Conservation (phyloP, 2,797 vertebrate genomes). For the Acanthurus tractus region DNA sequence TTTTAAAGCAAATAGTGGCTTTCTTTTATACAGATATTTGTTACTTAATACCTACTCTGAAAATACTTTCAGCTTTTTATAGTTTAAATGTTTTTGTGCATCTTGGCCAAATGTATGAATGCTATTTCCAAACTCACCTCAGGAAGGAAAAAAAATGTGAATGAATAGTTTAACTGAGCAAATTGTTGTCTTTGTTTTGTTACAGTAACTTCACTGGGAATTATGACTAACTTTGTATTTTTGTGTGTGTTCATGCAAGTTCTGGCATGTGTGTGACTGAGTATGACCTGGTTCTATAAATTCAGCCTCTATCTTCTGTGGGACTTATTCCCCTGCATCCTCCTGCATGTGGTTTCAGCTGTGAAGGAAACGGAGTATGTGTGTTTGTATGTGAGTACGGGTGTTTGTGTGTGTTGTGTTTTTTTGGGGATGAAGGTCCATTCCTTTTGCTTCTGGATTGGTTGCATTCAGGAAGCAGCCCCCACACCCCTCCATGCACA, state of each 20-base stretch:
- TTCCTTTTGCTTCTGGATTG: constrained; percentile 69
- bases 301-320: constrained; percentile 33
- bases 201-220: constrained; percentile 10
- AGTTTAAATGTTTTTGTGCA: constrained; percentile 21
- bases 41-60: constrained; percentile 22
- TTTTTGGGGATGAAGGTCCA: constrained; percentile 49
- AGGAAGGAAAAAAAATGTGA: constrained; percentile 41
- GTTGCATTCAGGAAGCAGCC: constrained; percentile 73
- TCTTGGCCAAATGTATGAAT: constrained; percentile 21
- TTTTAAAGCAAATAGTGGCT: constrained; percentile 19
- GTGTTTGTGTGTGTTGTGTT: background rate
- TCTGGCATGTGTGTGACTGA: constrained; percentile 2
- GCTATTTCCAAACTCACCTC: constrained; percentile 43
- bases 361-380: constrained; percentile 54
- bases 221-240: background rate
- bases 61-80: constrained; percentile 45
- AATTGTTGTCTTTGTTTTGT: constrained; percentile 42
- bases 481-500: constrained; percentile 36
- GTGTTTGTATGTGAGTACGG: constrained; percentile 21
- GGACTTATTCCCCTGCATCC: constrained; percentile 51
- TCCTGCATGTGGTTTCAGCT: constrained; percentile 64
- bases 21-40: background rate
- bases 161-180: constrained; percentile 27
- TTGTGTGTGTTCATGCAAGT: background rate
- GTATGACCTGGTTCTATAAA: constrained; percentile 27